Percentiles rank a stretch among this genome's conserved stretches.
Evolutionary conservation across 1,140 invertebrate species (phyloP).

Genomic region (Brachionus manjavacas): DNA sequence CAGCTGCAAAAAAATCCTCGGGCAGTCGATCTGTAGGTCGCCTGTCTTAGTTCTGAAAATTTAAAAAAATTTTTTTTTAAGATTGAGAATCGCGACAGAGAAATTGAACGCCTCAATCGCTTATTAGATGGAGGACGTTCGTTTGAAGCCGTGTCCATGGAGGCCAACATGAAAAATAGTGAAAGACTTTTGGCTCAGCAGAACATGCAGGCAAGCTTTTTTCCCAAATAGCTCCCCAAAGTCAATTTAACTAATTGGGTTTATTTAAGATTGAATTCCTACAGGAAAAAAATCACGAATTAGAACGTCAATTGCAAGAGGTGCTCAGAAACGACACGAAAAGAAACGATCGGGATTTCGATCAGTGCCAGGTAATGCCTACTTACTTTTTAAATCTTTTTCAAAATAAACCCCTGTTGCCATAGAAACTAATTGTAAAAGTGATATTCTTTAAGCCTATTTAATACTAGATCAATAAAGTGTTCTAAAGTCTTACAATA

Average conservation of each 20-base stretch:
- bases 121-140: slow-evolving; percentile 57
- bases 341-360: slow-evolving; percentile 50
- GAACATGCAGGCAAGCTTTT: slow-evolving; percentile 53
- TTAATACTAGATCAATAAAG: too few relatives aligned
- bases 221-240: background rate
- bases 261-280: slow-evolving; percentile 54
- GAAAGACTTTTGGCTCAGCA: slow-evolving; percentile 56
- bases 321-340: background rate
- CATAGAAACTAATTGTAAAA: background rate
- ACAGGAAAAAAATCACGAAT: slow-evolving; percentile 54
- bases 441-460: too few relatives aligned
- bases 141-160: slow-evolving; percentile 55
- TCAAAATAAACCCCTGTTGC: slow-evolving; percentile 2
- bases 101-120: slow-evolving; percentile 55
- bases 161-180: slow-evolving; percentile 55
- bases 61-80: slow-evolving; percentile 43
- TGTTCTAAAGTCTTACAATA: too few relatives aligned
- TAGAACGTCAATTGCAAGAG: slow-evolving; percentile 51
- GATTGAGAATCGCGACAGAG: slow-evolving; percentile 54
- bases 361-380: slow-evolving; percentile 50
- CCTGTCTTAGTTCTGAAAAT: background rate
- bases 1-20: background rate
- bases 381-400: background rate
- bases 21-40: background rate
- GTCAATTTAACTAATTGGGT: background rate